These are phyloP conservation scores for Trachurus trachurus DNA, from an alignment of 2,797 vertebrate species.

Conservation along the genomic window DNA sequence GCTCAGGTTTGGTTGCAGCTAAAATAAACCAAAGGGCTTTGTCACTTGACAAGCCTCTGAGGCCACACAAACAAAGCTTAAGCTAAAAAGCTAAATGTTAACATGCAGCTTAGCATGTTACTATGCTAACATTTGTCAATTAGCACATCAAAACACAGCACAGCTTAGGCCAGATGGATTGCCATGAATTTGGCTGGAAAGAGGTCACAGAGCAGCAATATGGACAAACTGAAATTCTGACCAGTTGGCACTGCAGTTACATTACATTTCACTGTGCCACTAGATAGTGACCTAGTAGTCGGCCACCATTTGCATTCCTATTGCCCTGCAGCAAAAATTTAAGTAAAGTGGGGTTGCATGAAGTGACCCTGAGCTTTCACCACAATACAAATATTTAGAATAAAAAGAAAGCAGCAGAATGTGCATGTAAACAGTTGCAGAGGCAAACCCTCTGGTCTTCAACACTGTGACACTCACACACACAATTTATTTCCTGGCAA, in stretches of 20 bases:
- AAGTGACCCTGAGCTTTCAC: slow-evolving; percentile 23
- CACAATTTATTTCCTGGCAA: slow-evolving; percentile 71
- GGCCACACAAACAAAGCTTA: background rate
- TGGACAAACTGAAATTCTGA: background rate
- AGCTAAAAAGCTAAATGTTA: background rate
- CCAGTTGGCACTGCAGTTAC: background rate
- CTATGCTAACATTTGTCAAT: no score
- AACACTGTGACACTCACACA: slow-evolving; percentile 51
- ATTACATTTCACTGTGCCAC: background rate
- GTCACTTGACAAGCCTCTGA: no score
- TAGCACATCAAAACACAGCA: no score
- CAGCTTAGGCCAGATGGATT: background rate
- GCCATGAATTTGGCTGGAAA: background rate
- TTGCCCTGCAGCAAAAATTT: background rate
- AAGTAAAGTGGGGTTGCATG: background rate
- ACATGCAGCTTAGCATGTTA: no score
- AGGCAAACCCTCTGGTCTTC: slow-evolving; percentile 48
- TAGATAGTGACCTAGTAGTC: background rate
- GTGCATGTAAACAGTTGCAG: slow-evolving; percentile 41
- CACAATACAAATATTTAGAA: slow-evolving; percentile 10
- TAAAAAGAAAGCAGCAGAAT: slow-evolving; percentile 28
- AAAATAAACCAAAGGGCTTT: background rate
- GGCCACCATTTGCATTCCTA: background rate
- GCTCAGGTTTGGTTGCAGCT: no score
- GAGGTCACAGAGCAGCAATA: background rate